phyloP scores from a whole-genome alignment of 64 coral and sea anemone species.

The Actinia equina region DNA sequence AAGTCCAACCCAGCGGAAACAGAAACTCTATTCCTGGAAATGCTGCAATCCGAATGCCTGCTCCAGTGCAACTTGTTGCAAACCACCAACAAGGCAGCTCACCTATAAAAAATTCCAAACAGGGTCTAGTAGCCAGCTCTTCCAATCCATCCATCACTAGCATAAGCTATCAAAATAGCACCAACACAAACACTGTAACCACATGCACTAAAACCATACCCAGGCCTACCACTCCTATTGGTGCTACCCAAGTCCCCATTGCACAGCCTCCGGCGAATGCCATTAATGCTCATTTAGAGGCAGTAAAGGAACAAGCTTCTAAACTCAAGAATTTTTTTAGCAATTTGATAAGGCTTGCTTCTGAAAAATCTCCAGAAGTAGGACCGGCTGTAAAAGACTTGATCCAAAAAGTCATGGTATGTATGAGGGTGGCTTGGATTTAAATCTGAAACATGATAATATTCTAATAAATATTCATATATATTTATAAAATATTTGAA shows the following conservation, averaged over 20 bases:
- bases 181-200: conserved; percentile 7
- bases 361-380: conserved; percentile 90
- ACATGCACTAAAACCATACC: conserved; percentile 20
- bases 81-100: conserved; percentile 25
- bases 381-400: conserved; percentile 89
- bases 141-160: conserved; percentile 20
- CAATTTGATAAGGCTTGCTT: conserved; percentile 86
- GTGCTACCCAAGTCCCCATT: conserved; percentile 23
- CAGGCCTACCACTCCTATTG: conserved; percentile 3
- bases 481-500: too few species aligned
- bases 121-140: conserved; percentile 1
- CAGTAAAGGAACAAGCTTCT: conserved; percentile 80
- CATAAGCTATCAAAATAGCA: not conserved
- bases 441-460: not conserved
- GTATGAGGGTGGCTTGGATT: conserved; percentile 14
- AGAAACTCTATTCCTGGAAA: conserved; percentile 42
- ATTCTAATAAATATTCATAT: too few species aligned
- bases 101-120: conserved; percentile 28
- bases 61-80: conserved; percentile 30
- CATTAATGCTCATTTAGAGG: conserved; percentile 50
- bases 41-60: conserved; percentile 53
- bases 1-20: conserved; percentile 47
- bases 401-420: conserved; percentile 92
- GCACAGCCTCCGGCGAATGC: conserved; percentile 58
- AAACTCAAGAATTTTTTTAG: conserved; percentile 84